Conservation (phyloP, 2,113 vertebrate genomes). For the Gasterosteus nipponicus region DNA sequence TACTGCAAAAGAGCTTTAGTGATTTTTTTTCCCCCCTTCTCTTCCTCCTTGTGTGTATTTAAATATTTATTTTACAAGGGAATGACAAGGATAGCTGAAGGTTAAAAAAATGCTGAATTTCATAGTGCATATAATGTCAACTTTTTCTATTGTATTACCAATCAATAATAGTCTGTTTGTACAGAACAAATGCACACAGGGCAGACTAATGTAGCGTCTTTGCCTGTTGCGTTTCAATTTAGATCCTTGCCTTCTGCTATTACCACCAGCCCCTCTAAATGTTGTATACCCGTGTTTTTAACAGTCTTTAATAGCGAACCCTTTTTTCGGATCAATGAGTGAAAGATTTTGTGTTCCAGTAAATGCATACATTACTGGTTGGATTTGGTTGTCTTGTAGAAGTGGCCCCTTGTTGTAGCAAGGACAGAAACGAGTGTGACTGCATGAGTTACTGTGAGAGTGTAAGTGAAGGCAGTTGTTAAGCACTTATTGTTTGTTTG, state of each 20-base stretch:
- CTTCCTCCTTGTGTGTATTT: conserved; percentile 69
- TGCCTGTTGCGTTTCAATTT: conserved; percentile 57
- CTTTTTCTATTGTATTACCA: conserved; percentile 56
- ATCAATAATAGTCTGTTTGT: conserved; percentile 79
- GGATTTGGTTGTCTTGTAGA: neutral
- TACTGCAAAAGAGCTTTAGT: conserved; percentile 86
- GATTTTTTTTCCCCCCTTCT: conserved; percentile 76
- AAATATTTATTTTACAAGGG: conserved; percentile 83
- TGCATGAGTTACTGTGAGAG: neutral
- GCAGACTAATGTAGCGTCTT: conserved; percentile 51
- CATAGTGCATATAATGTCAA: conserved; percentile 77
- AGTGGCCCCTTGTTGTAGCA: neutral
- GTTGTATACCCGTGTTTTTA: neutral
- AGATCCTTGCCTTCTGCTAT: conserved; percentile 7
- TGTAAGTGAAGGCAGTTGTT: conserved; percentile 20
- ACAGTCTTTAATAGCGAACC: neutral
- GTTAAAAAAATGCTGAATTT: conserved; percentile 85
- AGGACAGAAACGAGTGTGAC: neutral
- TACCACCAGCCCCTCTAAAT: neutral
- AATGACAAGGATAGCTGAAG: conserved; percentile 82
- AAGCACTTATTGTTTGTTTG: conserved; percentile 28
- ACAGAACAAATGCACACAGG: conserved; percentile 59
- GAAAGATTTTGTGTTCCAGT: neutral
- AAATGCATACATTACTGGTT: neutral
- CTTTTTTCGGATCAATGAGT: neutral